These are phyloP conservation scores for Bubalus kerabau DNA, from an alignment of 2,113 vertebrate species.

Conservation along the genomic window DNA sequence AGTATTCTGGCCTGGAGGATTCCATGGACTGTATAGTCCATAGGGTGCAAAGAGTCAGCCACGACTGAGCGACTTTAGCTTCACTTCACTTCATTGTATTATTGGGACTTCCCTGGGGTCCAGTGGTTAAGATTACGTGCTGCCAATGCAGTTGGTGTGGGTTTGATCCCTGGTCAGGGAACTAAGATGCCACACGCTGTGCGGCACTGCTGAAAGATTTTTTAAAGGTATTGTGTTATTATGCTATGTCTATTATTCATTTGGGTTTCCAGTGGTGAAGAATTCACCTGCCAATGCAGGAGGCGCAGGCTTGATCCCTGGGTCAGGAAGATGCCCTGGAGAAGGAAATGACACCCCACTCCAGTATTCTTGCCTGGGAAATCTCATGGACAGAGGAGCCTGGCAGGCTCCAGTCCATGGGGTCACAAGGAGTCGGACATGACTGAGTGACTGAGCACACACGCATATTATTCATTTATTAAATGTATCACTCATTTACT, in stretches of 20 bases:
- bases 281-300: background rate
- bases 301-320: background rate
- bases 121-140: background rate
- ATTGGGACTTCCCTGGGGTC: background rate
- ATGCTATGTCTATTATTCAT: background rate
- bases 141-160: background rate
- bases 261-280: background rate
- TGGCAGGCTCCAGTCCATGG: background rate
- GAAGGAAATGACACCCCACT: background rate
- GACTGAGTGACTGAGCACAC: background rate
- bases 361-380: background rate
- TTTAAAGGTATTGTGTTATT: background rate
- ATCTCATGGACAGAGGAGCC: background rate
- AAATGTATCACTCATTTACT: background rate
- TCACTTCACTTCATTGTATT: background rate
- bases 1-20: background rate
- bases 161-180: background rate
- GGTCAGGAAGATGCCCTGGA: background rate
- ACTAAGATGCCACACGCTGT: background rate
- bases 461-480: background rate
- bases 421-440: background rate
- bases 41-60: background rate
- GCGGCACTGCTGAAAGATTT: background rate
- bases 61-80: background rate
- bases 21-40: background rate